These are phyloP conservation scores for Lithophane semibrunnea DNA, from an alignment of 2,888 invertebrate species.

Conservation along the genomic window DNA sequence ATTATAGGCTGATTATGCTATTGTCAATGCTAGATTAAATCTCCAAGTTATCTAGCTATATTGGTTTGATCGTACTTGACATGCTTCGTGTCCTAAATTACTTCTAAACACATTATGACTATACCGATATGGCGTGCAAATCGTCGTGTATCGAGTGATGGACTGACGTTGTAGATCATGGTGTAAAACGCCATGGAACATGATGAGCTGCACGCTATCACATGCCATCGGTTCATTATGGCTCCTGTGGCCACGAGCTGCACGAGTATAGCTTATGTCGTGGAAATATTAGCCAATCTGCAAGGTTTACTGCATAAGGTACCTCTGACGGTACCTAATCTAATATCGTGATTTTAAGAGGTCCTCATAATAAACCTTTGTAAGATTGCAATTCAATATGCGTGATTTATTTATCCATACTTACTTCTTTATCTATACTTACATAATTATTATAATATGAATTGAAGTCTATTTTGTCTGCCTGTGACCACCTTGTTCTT, in stretches of 20 bases:
- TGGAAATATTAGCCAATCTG: background rate
- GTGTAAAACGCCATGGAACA: background rate
- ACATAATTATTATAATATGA: too few relatives aligned
- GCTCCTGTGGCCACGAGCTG: background rate
- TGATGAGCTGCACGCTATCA: slow-evolving; percentile 30
- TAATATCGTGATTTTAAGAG: too few relatives aligned
- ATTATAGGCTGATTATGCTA: too few relatives aligned
- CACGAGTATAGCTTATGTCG: background rate
- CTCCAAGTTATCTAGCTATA: too few relatives aligned
- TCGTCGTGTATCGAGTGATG: slow-evolving; percentile 8
- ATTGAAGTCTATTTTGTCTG: too few relatives aligned
- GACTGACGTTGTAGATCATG: background rate
- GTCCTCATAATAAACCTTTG: background rate
- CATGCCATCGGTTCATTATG: slow-evolving; percentile 31
- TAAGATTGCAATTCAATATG: background rate
- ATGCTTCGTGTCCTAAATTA: too few relatives aligned
- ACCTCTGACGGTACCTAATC: background rate
- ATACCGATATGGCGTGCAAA: slow-evolving; percentile 13
- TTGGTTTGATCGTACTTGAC: background rate
- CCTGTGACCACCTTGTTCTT: too few relatives aligned
- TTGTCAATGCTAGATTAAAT: too few relatives aligned
- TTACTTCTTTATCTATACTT: too few relatives aligned
- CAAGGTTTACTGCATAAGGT: background rate
- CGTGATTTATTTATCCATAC: background rate
- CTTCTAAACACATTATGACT: background rate